These are phyloP conservation scores for Neelides sp. DNA, from an alignment of 1,140 invertebrate genomes.

Conservation along the genomic window DNA sequence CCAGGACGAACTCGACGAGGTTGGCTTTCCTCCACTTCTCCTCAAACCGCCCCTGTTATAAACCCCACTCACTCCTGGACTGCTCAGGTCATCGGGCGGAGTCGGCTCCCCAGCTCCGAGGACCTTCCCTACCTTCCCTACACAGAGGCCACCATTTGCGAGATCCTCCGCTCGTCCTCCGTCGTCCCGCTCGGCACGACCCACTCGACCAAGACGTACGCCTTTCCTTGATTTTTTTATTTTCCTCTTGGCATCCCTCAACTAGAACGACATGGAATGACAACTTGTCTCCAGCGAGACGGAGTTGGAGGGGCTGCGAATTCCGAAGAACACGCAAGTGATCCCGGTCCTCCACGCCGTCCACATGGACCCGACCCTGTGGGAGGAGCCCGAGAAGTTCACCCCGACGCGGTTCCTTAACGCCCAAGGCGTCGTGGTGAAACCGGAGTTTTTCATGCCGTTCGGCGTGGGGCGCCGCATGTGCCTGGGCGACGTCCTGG, in stretches of 20 bases:
- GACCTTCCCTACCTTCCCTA: slow-evolving; percentile 68
- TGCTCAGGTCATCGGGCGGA: slow-evolving; percentile 56
- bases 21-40: not conserved
- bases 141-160: slow-evolving; percentile 75
- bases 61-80: not conserved
- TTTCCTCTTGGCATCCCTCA: too few relatives aligned
- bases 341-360: slow-evolving; percentile 73
- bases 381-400: slow-evolving; percentile 73
- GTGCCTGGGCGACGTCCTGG: slow-evolving; percentile 79
- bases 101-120: slow-evolving; percentile 61
- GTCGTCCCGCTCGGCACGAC: slow-evolving; percentile 80
- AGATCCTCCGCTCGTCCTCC: slow-evolving; percentile 65
- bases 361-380: slow-evolving; percentile 73
- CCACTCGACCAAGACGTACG: slow-evolving; percentile 69
- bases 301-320: slow-evolving; percentile 58
- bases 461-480: slow-evolving; percentile 79
- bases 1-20: slow-evolving; percentile 72
- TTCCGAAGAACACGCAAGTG: slow-evolving; percentile 69
- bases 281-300: slow-evolving; percentile 58
- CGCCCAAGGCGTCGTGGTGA: slow-evolving; percentile 58
- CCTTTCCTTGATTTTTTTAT: too few relatives aligned
- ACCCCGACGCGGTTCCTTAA: slow-evolving; percentile 67
- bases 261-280: too few relatives aligned
- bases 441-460: slow-evolving; percentile 78
- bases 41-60: not conserved